These are phyloP conservation scores for Psylliodes chrysocephalus DNA, from an alignment of 2,888 invertebrate genomes.

Conservation along the genomic window DNA sequence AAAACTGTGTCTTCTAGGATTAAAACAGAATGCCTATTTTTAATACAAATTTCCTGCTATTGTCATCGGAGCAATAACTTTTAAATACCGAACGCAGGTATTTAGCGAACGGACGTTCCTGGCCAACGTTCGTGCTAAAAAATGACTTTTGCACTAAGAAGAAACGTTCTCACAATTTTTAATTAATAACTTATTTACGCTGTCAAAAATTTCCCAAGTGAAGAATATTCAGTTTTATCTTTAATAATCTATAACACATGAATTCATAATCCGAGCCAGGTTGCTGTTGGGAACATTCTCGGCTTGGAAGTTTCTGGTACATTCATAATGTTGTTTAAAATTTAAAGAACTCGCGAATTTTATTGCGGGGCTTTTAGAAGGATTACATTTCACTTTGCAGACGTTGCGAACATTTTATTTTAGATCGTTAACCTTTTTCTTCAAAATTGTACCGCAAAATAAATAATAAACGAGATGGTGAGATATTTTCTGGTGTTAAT, in stretches of 20 bases:
- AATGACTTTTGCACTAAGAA: no score
- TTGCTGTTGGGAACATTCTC: neutral
- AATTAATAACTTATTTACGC: no score
- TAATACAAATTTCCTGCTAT: no score
- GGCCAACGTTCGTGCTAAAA: no score
- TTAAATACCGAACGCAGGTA: no score
- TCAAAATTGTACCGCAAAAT: conserved; percentile 1
- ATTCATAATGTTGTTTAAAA: conserved; percentile 13
- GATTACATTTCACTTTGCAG: conserved; percentile 17
- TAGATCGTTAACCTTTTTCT: neutral
- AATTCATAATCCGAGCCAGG: neutral
- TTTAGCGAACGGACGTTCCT: no score
- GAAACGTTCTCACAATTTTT: no score
- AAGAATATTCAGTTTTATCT: neutral
- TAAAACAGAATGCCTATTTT: no score
- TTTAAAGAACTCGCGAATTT: conserved; percentile 13
- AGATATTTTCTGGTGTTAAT: neutral
- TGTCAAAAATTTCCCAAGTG: no score
- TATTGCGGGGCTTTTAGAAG: conserved; percentile 17
- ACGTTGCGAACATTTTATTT: neutral
- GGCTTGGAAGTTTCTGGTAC: conserved; percentile 2
- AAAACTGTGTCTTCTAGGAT: no score
- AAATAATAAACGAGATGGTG: conserved; percentile 1
- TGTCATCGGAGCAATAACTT: no score
- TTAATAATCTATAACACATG: neutral